Percentiles rank a stretch among this genome's conserved stretches.
Conservation (phyloP, 2,888 invertebrate species). For the Dasypogon diadema region DNA sequence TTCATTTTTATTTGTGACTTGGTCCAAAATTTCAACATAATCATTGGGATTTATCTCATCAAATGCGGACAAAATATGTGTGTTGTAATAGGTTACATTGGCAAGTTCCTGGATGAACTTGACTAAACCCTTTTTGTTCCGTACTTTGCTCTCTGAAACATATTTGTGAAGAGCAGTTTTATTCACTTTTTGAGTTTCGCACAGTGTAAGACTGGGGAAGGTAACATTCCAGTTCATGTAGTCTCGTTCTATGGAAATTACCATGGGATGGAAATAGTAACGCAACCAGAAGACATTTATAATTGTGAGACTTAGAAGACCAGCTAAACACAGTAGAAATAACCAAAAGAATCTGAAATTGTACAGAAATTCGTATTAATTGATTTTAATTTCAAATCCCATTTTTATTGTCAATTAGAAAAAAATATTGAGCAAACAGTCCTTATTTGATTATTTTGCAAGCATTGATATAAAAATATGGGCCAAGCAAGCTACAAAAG, state of each 20-base stretch:
- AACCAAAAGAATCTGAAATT: conserved; percentile 54
- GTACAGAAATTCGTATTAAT: too few species aligned
- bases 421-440: too few species aligned
- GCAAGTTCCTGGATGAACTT: conserved; percentile 42
- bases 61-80: conserved; percentile 23
- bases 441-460: too few species aligned
- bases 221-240: conserved; percentile 58
- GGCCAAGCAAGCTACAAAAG: too few species aligned
- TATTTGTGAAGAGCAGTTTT: conserved; percentile 54
- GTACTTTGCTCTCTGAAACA: conserved; percentile 48
- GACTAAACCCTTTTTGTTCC: conserved; percentile 37
- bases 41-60: conserved; percentile 43
- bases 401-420: too few species aligned
- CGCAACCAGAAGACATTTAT: conserved; percentile 53
- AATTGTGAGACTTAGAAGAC: not conserved
- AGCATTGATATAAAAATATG: too few species aligned
- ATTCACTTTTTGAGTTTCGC: conserved; percentile 55
- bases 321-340: conserved; percentile 26
- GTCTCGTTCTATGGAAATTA: conserved; percentile 56
- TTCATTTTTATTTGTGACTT: conserved; percentile 46
- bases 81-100: conserved; percentile 50
- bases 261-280: conserved; percentile 55
- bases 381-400: too few species aligned
- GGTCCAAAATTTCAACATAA: conserved; percentile 41
- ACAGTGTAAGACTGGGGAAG: conserved; percentile 57